Evolutionary conservation across 2,888 invertebrate species (phyloP).

Genomic region (Auanema sp.): DNA sequence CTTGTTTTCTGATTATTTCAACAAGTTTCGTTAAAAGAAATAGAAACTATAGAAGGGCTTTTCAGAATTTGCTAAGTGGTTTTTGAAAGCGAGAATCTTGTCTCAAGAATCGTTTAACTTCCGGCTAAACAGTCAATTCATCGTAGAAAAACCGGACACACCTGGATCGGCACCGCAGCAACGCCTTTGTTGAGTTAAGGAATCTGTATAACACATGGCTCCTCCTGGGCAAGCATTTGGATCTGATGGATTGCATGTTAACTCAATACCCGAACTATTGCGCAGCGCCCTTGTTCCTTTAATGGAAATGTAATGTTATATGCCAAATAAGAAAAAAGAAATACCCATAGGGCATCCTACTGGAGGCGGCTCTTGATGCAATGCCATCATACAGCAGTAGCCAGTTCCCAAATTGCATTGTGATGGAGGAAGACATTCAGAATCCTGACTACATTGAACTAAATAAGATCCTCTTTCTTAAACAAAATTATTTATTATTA

Average conservation of each 20-base stretch:
- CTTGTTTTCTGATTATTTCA: neutral
- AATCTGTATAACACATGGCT: slow-evolving; percentile 44
- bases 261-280: slow-evolving; percentile 19
- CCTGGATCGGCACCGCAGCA: slow-evolving; percentile 45
- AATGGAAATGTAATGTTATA: neutral
- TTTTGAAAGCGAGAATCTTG: neutral
- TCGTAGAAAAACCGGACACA: neutral
- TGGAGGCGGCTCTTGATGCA: slow-evolving; percentile 36
- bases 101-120: neutral
- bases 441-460: slow-evolving; percentile 19
- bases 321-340: neutral
- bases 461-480: slow-evolving; percentile 16
- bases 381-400: slow-evolving; percentile 21
- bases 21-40: neutral
- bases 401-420: slow-evolving; percentile 17
- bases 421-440: slow-evolving; percentile 23
- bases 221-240: slow-evolving; percentile 47
- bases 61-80: neutral
- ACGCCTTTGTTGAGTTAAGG: slow-evolving; percentile 33
- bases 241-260: slow-evolving; percentile 20
- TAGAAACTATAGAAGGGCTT: neutral
- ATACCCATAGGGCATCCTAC: slow-evolving; percentile 35
- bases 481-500: neutral
- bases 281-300: slow-evolving; percentile 16
- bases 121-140: neutral